phyloP scores from a whole-genome alignment of 2,888 invertebrate species.

The Anticlea derivata region DNA sequence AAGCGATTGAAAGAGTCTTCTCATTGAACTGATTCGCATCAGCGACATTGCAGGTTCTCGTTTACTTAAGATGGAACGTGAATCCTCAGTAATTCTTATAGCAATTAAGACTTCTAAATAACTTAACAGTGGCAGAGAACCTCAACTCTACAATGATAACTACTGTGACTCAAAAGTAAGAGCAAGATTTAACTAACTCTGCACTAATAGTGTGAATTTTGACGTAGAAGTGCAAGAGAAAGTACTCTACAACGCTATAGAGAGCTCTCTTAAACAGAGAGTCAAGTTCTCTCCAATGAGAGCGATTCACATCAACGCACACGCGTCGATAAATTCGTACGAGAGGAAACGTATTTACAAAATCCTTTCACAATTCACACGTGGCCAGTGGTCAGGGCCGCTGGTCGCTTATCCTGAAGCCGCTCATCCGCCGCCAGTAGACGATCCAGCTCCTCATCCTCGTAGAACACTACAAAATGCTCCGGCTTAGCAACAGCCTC shows the following conservation, averaged over 20 bases:
- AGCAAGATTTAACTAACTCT: too few species aligned
- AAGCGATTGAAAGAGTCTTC: neutral
- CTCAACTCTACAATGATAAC: too few species aligned
- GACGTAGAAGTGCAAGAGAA: too few species aligned
- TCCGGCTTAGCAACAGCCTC: constrained; percentile 90
- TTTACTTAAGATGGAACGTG: too few species aligned
- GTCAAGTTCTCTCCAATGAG: neutral
- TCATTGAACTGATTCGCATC: neutral
- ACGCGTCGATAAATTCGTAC: constrained; percentile 16
- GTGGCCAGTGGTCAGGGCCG: constrained; percentile 31
- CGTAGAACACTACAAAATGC: constrained; percentile 90
- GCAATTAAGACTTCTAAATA: neutral
- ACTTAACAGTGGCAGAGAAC: neutral
- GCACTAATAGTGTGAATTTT: too few species aligned
- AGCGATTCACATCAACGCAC: constrained; percentile 3
- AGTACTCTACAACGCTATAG: neutral
- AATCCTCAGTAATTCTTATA: too few species aligned
- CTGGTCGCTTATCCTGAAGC: constrained; percentile 44
- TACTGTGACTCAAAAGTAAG: too few species aligned
- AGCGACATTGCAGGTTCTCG: neutral
- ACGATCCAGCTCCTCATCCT: constrained; percentile 89
- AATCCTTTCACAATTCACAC: constrained; percentile 28
- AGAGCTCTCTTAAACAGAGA: neutral
- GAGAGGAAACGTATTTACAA: constrained; percentile 19
- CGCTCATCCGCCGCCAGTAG: constrained; percentile 81